phyloP scores from a whole-genome alignment of 2,888 invertebrate genomes.

The Camponotus fellah region DNA sequence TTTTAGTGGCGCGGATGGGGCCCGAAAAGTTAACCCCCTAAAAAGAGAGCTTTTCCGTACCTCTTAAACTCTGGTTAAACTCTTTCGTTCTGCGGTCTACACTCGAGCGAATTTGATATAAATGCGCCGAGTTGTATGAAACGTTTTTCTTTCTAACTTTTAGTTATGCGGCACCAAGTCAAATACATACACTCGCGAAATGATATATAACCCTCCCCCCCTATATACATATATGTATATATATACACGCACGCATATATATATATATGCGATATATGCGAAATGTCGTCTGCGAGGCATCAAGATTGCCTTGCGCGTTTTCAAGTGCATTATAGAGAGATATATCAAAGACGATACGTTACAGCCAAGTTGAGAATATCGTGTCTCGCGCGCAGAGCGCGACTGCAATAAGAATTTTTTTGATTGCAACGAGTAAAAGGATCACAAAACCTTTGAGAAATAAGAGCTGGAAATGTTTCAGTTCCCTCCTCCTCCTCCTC shows the following conservation, averaged over 20 bases:
- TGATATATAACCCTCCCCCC: background rate
- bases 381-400: constrained; percentile 14
- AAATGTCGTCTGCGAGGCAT: constrained; percentile 33
- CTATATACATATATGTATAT: background rate
- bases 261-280: background rate
- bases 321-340: constrained; percentile 33
- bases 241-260: background rate
- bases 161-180: constrained; percentile 37
- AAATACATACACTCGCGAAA: constrained; percentile 16
- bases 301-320: constrained; percentile 36
- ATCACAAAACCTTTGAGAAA: constrained; percentile 48
- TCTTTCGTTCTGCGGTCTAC: constrained; percentile 53
- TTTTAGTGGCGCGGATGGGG: constrained; percentile 7
- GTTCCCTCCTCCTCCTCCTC: constrained; percentile 25
- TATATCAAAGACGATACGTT: constrained; percentile 45
- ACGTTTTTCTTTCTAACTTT: constrained; percentile 43
- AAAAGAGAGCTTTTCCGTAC: background rate
- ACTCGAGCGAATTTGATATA: constrained; percentile 48
- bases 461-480: constrained; percentile 54
- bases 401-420: constrained; percentile 34
- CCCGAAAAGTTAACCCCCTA: constrained; percentile 38
- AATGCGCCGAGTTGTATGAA: constrained; percentile 29
- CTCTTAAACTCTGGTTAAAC: constrained; percentile 48
- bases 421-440: constrained; percentile 28
- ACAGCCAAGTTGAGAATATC: constrained; percentile 20